Conservation (phyloP, 1,140 invertebrate species). For the Euura lappo region DNA sequence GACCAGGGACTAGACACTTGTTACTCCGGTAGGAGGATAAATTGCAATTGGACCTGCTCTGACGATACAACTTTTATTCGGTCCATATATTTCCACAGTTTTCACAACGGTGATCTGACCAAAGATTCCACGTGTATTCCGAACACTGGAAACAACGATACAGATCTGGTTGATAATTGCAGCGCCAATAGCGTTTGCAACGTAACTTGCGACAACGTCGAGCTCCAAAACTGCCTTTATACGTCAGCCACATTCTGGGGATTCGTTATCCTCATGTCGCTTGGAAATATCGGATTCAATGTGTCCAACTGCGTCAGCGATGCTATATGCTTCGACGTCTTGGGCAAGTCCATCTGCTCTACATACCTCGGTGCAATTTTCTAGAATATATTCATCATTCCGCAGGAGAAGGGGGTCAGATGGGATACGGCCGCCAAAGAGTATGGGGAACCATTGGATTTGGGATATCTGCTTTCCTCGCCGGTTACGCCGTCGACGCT, state of each 20-base stretch:
- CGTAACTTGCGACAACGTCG: conserved; percentile 31
- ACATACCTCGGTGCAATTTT: neutral
- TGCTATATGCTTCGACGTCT: conserved; percentile 81
- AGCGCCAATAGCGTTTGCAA: neutral
- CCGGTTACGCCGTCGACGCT: conserved; percentile 69
- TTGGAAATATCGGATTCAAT: conserved; percentile 78
- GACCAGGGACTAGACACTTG: neutral
- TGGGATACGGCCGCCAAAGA: conserved; percentile 76
- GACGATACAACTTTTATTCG: neutral
- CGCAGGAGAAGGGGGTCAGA: conserved; percentile 64
- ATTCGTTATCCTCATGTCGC: conserved; percentile 72
- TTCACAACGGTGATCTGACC: neutral
- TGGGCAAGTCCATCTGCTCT: conserved; percentile 65
- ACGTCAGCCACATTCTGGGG: conserved; percentile 70
- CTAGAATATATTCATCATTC: neutral
- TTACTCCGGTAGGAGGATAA: neutral
- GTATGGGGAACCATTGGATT: conserved; percentile 83
- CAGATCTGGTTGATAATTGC: neutral
- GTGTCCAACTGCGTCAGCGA: conserved; percentile 79
- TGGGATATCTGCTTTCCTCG: conserved; percentile 69
- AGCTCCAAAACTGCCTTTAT: conserved; percentile 57
- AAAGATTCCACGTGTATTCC: neutral
- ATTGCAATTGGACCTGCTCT: neutral
- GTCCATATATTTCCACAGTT: neutral
- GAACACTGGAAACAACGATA: neutral